Base-by-base conservation (phyloP, 2,797 vertebrate species). In the Rhinatrema bivittatum region DNA sequence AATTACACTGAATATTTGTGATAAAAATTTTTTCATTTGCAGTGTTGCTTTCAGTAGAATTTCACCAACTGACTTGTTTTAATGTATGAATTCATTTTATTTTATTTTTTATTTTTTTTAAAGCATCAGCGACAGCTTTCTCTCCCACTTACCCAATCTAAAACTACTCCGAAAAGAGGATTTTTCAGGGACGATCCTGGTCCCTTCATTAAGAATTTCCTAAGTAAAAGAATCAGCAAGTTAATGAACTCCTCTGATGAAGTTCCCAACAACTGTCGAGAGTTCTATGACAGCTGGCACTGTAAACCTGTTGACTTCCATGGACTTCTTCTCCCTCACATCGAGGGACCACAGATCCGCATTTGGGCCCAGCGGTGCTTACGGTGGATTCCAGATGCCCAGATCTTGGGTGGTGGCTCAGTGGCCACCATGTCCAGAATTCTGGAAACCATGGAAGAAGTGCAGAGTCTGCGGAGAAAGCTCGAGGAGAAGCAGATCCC, bases 141-240 rank as follows among this genome's bases (percentile, higher is more conserved):
- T 42, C 65, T 91, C 63, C 90, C 89, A 27, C 65, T 87, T 42
- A 71, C 85, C 0, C 81, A 72, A 40, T 76, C 82, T 16, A 90
- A 90, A 55, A 61, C 83, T 21, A 72, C 87, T 28, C 55, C 78
- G 0, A 91, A 84, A 71, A 89, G 79, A 64, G 86, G 90, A 44
- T 91, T 93, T 76, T 90, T 91, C 64, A 88, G 86, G 43, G 89
- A 91, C 20, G 89, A 93, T 68, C 76, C 87, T 0, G 90, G 91
- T 56, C 85, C 85, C 20, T 81, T 91, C 47, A 89, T 91, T 60
- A 91, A 91, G 77, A 91, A 87, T 26, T 68, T 91, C 24, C 63
- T 88, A 20, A 87, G 86, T 14, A 90, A 85, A 72, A 82, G 84
- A 42, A 85, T 91, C 50, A 89, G 88, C 49, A 90, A 83, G 47